Base-by-base conservation (phyloP, 2,113 vertebrate species). In the Dicentrarchus labrax region DNA sequence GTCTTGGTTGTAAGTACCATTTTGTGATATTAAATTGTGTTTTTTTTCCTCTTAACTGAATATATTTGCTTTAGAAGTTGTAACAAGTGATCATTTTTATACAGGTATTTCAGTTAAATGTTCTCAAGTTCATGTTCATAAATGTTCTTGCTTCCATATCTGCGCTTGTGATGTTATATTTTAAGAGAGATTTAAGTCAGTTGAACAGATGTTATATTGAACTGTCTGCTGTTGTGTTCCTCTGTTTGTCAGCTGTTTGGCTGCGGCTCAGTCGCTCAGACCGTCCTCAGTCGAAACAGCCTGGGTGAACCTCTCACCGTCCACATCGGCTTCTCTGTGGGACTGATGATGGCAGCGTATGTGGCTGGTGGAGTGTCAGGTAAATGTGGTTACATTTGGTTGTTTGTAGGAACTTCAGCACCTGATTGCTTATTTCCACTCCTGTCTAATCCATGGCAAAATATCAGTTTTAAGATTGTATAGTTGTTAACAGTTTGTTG, bases 331-430 rank as follows among this genome's bases (percentile, higher is more conserved):
- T 99, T 99, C 94, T 95, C 97, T 22, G 92, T 95, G 17, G 96
- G 97, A 38, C 96, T 99, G 51, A 96, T 92, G 67, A 94, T 98
- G 89, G 98, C 96, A 0, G 91, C 95, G 10, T 99, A 99, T 0
- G 95, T 97, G 12, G 84, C 97, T 0, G 97, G 97, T 1, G 98
- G 98, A 0, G 89, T 99, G 21, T 99, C 98, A 82, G 98, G 98
- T 99, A 96, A 95, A 66, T 41, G 48, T 8, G 4, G 48, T 48
- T 65, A 50, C 5, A 15, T 53, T 30, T 30, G 30, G 30, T 30
- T 30, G 30, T 30, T 30, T 30, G 30, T 30, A 2, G 30, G 9
- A 22, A 38, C 56, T 67, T 6, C 12, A 45, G 30, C 38, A 36
- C 1, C 60, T 39, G 13, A 50, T 22, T 61, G 8, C 45, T 54